Percentiles rank a stretch among this genome's conserved stretches.
These are phyloP conservation scores for Limenitis camilla DNA, from an alignment of 2,888 invertebrate species.

Conservation along the genomic window DNA sequence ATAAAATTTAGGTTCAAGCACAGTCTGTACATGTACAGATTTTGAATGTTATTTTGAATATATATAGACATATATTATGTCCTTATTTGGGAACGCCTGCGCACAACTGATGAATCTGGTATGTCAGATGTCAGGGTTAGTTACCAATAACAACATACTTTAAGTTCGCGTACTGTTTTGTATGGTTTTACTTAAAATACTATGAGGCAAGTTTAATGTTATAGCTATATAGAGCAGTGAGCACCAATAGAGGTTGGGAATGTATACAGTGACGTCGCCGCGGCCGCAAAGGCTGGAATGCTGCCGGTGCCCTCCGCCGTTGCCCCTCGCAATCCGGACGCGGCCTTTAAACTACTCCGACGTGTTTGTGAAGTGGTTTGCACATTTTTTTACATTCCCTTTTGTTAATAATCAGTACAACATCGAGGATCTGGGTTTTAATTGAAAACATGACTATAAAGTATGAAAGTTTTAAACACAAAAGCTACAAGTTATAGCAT, in stretches of 20 bases:
- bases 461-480: background rate
- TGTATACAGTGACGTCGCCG: conserved; percentile 55
- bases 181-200: no score
- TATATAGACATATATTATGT: no score
- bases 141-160: no score
- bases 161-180: no score
- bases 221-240: conserved; percentile 24
- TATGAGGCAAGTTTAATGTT: no score
- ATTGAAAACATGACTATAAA: background rate
- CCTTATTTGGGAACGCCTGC: no score
- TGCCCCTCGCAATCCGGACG: conserved; percentile 71
- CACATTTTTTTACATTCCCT: conserved; percentile 72
- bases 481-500: no score
- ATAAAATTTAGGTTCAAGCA: no score
- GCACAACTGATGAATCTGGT: no score
- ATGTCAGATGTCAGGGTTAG: no score
- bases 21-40: no score
- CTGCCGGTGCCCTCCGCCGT: conserved; percentile 53
- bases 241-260: conserved; percentile 39
- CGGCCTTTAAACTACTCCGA: conserved; percentile 72
- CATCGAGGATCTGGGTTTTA: conserved; percentile 6
- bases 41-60: no score
- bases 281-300: conserved; percentile 64
- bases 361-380: conserved; percentile 73
- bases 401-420: conserved; percentile 52